Evolutionary conservation across 1,140 invertebrate genomes (phyloP).

Genomic region (Eupristina koningsbergeri): DNA sequence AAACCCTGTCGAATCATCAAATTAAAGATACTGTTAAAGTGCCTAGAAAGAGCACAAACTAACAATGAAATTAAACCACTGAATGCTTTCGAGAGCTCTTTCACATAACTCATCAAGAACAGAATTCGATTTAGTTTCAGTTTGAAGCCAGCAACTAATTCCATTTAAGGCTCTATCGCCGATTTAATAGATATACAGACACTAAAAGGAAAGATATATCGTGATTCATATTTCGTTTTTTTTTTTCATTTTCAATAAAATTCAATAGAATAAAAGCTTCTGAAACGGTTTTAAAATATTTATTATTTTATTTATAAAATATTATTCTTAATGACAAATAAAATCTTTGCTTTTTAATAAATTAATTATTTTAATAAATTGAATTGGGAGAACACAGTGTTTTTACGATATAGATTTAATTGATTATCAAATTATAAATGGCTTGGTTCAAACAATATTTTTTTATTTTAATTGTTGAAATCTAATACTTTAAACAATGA

Average conservation of each 20-base stretch:
- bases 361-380: too few species aligned
- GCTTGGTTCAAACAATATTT: neutral
- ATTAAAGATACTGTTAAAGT: constrained; percentile 8
- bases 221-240: neutral
- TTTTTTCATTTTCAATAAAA: neutral
- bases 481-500: too few species aligned
- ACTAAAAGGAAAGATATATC: neutral
- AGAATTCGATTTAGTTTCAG: constrained; percentile 24
- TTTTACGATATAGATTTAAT: too few species aligned
- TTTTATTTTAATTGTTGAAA: neutral
- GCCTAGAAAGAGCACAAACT: neutral
- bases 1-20: constrained; percentile 6
- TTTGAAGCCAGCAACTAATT: constrained; percentile 18
- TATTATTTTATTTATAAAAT: neutral
- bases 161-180: constrained; percentile 16
- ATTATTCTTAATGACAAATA: neutral
- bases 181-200: constrained; percentile 18
- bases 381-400: too few species aligned
- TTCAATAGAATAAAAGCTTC: too few species aligned
- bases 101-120: neutral
- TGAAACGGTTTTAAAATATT: neutral
- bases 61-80: constrained; percentile 13
- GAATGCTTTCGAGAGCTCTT: constrained; percentile 3
- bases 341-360: too few species aligned
- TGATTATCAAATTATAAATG: neutral